A percentile compares a stretch with the other conserved stretches of the same genome.
These are phyloP conservation scores for Chymomyza costata DNA, from an alignment of 1,140 invertebrate species.

Conservation along the genomic window DNA sequence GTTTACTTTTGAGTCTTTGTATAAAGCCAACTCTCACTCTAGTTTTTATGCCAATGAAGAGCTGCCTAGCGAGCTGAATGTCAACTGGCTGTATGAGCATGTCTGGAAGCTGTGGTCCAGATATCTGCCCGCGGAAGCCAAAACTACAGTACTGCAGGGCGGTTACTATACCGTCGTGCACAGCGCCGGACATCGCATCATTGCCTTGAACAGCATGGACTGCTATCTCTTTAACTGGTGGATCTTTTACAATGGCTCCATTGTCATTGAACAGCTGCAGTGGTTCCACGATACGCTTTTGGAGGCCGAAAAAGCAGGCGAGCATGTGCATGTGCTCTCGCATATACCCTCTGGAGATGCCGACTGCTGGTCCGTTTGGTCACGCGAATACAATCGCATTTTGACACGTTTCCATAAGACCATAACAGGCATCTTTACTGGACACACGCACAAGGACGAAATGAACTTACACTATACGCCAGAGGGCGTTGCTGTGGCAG, in stretches of 20 bases:
- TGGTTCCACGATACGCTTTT: conserved; percentile 86
- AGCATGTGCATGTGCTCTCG: conserved; percentile 87
- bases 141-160: conserved; percentile 78
- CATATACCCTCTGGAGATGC: conserved; percentile 86
- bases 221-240: conserved; percentile 85
- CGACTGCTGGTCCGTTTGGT: conserved; percentile 82
- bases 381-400: conserved; percentile 79
- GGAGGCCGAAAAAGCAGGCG: conserved; percentile 80
- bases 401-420: conserved; percentile 76
- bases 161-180: conserved; percentile 83
- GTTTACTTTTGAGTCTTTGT: too few relatives aligned
- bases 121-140: conserved; percentile 81
- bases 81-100: conserved; percentile 82
- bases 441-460: conserved; percentile 87
- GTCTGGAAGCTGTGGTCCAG: conserved; percentile 80
- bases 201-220: conserved; percentile 85
- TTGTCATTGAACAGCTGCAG: conserved; percentile 79
- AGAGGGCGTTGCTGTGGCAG: conserved; percentile 74
- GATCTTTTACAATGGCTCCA: conserved; percentile 62
- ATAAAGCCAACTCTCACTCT: too few relatives aligned
- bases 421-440: conserved; percentile 87
- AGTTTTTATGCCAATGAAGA: conserved; percentile 45
- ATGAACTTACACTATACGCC: conserved; percentile 81
- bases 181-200: conserved; percentile 81
- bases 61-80: conserved; percentile 73